phyloP scores from a whole-genome alignment of 2,888 invertebrate genomes.

The Nephrotoma appendiculata region DNA sequence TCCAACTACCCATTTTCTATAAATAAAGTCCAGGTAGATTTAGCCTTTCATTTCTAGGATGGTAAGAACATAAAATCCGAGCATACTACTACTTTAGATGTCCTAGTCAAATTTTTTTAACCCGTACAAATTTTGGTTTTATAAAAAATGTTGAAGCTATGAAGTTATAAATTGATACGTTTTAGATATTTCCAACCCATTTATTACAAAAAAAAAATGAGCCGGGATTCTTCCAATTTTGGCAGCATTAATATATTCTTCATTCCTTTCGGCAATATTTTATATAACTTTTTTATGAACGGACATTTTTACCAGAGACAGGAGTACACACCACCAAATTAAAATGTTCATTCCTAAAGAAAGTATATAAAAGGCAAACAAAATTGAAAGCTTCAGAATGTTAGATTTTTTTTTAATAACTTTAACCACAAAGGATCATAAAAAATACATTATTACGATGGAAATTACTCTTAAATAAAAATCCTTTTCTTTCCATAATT shows the following conservation, averaged over 20 bases:
- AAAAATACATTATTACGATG: neutral
- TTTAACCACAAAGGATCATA: neutral
- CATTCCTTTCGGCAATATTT: neutral
- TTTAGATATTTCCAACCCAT: neutral
- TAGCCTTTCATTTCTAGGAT: no score
- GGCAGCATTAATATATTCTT: neutral
- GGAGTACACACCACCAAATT: neutral
- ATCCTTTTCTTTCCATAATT: neutral
- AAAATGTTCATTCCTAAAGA: neutral
- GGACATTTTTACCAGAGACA: neutral
- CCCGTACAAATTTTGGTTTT: no score
- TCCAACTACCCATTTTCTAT: no score
- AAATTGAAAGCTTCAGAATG: neutral
- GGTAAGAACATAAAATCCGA: no score
- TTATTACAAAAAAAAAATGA: neutral
- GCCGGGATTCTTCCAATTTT: neutral
- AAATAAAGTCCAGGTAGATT: no score
- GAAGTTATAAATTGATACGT: no score
- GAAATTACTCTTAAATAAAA: neutral
- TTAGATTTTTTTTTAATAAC: neutral
- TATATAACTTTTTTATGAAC: neutral
- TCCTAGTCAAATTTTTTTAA: no score
- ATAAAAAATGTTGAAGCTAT: no score
- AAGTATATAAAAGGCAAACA: neutral
- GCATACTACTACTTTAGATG: no score